Conservation (phyloP, 2,888 invertebrate species). For the Epirrita christyi region DNA sequence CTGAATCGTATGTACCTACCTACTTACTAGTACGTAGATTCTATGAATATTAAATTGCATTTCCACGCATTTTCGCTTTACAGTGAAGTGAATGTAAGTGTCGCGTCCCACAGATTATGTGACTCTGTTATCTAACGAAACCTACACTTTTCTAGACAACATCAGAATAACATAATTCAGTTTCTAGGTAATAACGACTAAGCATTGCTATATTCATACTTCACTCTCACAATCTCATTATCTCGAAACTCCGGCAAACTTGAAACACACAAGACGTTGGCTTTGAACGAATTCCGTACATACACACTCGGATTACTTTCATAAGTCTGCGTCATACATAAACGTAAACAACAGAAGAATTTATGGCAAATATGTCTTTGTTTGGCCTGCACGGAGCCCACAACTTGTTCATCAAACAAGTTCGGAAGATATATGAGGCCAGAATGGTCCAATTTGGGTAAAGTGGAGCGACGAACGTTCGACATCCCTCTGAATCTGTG, state of each 20-base stretch:
- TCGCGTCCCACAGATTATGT: conserved; percentile 20
- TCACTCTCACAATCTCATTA: conserved; percentile 53
- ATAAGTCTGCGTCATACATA: conserved; percentile 71
- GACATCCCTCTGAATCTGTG: conserved; percentile 77
- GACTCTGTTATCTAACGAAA: background rate
- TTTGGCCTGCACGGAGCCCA: conserved; percentile 61
- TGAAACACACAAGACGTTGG: conserved; percentile 55
- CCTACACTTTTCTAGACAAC: too few species aligned
- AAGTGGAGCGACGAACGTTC: conserved; percentile 78
- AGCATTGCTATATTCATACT: too few species aligned
- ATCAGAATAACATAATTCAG: too few species aligned
- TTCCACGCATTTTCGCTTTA: conserved; percentile 77
- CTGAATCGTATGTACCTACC: conserved; percentile 79
- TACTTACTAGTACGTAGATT: conserved; percentile 73
- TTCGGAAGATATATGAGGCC: conserved; percentile 76
- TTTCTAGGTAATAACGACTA: too few species aligned
- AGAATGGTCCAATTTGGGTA: conserved; percentile 80
- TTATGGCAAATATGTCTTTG: conserved; percentile 72
- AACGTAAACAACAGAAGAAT: conserved; percentile 72
- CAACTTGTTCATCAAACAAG: conserved; percentile 78
- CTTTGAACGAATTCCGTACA: conserved; percentile 55
- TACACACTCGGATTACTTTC: conserved; percentile 63
- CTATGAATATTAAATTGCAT: conserved; percentile 84
- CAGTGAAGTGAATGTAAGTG: conserved; percentile 67
- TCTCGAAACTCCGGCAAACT: conserved; percentile 53